Evolutionary conservation across 1,140 invertebrate species (phyloP).

Genomic region (Agraylea sexmaculata): DNA sequence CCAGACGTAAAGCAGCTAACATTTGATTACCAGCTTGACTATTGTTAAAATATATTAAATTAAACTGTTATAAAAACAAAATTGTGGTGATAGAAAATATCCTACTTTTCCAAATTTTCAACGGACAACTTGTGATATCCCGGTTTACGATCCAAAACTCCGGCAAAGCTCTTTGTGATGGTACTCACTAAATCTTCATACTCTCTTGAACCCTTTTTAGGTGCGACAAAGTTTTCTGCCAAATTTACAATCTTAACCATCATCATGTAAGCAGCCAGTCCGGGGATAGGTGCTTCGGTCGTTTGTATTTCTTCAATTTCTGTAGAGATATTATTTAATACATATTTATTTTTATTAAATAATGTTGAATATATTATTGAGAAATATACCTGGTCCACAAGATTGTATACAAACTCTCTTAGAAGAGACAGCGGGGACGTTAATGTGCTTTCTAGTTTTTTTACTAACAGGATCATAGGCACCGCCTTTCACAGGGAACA

Average conservation of each 20-base stretch:
- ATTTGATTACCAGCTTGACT: constrained; percentile 38
- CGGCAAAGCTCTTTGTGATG: constrained; percentile 51
- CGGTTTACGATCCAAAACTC: constrained; percentile 49
- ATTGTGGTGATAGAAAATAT: constrained; percentile 20
- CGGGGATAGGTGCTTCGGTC: constrained; percentile 47
- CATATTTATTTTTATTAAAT: constrained; percentile 13
- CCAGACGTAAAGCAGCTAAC: constrained; percentile 32
- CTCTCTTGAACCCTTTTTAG: constrained; percentile 52
- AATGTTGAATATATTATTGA: neutral
- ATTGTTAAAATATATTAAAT: no score
- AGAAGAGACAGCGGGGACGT: constrained; percentile 62
- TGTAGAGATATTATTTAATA: constrained; percentile 15
- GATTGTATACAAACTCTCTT: constrained; percentile 74
- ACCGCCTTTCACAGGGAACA: constrained; percentile 81
- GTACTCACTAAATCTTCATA: constrained; percentile 60
- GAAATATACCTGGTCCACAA: constrained; percentile 51
- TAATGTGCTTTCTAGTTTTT: constrained; percentile 71
- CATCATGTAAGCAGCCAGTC: constrained; percentile 48
- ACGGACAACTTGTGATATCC: constrained; percentile 61
- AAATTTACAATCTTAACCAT: constrained; percentile 63
- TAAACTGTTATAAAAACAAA: neutral
- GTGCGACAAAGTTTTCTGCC: constrained; percentile 62
- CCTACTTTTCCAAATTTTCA: constrained; percentile 60
- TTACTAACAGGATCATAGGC: constrained; percentile 72
- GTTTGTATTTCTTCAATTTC: constrained; percentile 42